Conservation (phyloP, 2,113 vertebrate species). For the Stomatorhinus ivindoensis region DNA sequence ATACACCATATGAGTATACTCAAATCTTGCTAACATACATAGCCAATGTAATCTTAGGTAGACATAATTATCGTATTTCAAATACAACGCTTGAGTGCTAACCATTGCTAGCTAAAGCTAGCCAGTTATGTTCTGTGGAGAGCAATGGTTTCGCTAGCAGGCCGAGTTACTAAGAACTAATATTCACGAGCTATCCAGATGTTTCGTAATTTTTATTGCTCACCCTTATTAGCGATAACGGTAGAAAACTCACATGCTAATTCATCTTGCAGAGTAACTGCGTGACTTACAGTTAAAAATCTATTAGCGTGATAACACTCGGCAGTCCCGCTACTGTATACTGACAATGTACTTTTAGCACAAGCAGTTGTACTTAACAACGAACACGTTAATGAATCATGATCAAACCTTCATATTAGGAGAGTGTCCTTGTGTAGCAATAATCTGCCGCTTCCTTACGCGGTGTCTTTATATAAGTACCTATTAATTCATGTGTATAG, state of each 20-base stretch:
- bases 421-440: constrained; percentile 8
- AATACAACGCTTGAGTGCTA: neutral
- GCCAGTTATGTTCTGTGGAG: neutral
- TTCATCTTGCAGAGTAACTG: neutral
- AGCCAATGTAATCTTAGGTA: neutral
- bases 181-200: neutral
- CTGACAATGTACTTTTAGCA: neutral
- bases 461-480: neutral
- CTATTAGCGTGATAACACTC: neutral
- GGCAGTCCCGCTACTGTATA: neutral
- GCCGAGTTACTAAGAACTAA: neutral
- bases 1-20: neutral
- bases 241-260: neutral
- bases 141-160: neutral
- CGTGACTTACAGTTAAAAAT: neutral
- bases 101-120: neutral
- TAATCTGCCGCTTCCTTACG: neutral
- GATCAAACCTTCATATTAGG: constrained; percentile 59
- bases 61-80: neutral
- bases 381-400: constrained; percentile 2
- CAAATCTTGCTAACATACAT: neutral
- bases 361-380: neutral
- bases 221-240: neutral
- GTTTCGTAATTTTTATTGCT: neutral
- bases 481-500: neutral